Evolutionary conservation across 1,140 invertebrate genomes (phyloP).

Genomic region (Colletes latitarsis): DNA sequence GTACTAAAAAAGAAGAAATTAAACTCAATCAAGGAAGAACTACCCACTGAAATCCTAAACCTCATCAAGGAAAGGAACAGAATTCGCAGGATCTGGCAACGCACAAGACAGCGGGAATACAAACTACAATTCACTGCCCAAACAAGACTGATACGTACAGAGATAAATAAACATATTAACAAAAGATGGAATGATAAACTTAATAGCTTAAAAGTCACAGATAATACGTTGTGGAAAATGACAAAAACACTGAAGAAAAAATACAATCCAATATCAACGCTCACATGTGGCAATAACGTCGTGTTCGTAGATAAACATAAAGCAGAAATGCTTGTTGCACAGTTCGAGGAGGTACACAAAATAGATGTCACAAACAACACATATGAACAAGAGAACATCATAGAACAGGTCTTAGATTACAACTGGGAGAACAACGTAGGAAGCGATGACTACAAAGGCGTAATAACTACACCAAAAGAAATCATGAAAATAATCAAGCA

Average conservation of each 20-base stretch:
- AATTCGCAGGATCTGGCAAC: not conserved
- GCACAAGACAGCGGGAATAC: not conserved
- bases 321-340: constrained; percentile 59
- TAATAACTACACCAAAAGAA: constrained; percentile 23
- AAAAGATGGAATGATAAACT: not conserved
- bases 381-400: constrained; percentile 53
- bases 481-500: constrained; percentile 28
- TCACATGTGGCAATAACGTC: constrained; percentile 25
- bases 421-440: not conserved
- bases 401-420: constrained; percentile 23
- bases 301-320: constrained; percentile 58
- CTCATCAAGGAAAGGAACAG: not conserved
- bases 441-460: not conserved
- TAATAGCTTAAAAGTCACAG: not conserved
- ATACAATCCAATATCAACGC: constrained; percentile 39
- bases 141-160: not conserved
- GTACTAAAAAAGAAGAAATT: not conserved
- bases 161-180: not conserved
- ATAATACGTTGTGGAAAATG: constrained; percentile 61
- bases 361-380: constrained; percentile 56
- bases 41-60: not conserved
- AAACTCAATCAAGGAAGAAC: not conserved
- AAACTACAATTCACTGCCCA: not conserved
- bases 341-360: constrained; percentile 63
- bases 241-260: constrained; percentile 62